Base-by-base conservation (phyloP, 1,140 invertebrate genomes). In the Bradysia coprophila region DNA sequence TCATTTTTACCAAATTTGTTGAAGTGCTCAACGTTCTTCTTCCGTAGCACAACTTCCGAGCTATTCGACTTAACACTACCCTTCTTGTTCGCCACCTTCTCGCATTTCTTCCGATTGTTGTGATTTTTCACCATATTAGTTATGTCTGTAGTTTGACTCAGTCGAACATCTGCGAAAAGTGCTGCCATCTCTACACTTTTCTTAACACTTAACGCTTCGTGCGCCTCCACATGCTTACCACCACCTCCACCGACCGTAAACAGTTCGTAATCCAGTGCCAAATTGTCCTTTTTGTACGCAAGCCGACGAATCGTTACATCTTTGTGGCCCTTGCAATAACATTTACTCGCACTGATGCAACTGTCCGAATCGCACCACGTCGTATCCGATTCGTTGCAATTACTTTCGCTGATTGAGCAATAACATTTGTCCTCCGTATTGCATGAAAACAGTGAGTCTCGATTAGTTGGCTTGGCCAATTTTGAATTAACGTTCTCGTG, bases 171-270 rank as follows among this genome's bases (percentile, higher is more conserved):
- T 0, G 78, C 80, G 54, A 90, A 89, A 4, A 88, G 62, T 0
- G 84, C 84, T 0, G 84, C 84, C 46, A 87, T 87, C 59, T 90
- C 86, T 0, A 84, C 81, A 10, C 79, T 80, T 56, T 90, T 88
- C 57, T 89, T 88, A 8, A 86, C 81, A 21, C 81, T 81, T 0
- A 88, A 62, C 0, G 82, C 78, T 51, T 85, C 79, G 33, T 76
- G 73, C 21, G 75, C 64, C 31, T 58, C 50, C 6, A 60, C 42
- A 24, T 54, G 21, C 51, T 39, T 39, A 15, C 42, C 48, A 21
- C 59, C 59, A 23, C 56, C 59, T 5, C 62, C 56, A 19, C 59
- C 47, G 6, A 60, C 55, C 19, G 50, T 59, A 44, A 81, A 75
- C 39, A 76, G 61, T 45, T 82, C 78, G 52, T 81, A 82, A 59